Conservation (phyloP, 2,113 vertebrate species). For the Tylochromis polylepis region DNA sequence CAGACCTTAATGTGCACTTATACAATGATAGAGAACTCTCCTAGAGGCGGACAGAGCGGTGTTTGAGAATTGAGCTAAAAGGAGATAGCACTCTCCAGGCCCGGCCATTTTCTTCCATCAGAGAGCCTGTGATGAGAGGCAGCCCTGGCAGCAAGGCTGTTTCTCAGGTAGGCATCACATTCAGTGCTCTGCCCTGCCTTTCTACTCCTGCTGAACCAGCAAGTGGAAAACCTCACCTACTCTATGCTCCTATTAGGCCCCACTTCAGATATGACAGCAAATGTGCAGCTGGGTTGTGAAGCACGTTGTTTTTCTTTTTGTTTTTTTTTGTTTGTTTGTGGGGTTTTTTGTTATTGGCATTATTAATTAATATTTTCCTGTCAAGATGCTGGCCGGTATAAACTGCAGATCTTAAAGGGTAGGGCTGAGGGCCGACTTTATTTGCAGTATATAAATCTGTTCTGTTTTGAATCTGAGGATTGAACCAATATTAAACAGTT, state of each 20-base stretch:
- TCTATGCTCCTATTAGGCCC: constrained; percentile 21
- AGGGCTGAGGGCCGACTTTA: neutral
- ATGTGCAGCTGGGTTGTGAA: neutral
- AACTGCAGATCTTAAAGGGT: constrained; percentile 17
- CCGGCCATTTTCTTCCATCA: constrained; percentile 43
- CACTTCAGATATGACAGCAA: constrained; percentile 29
- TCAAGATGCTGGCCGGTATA: constrained; percentile 6
- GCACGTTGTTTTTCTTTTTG: constrained; percentile 13
- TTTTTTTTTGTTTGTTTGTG: neutral
- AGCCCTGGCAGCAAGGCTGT: constrained; percentile 17
- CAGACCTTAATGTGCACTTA: constrained; percentile 63
- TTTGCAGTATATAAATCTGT: neutral
- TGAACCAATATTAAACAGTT: constrained; percentile 24
- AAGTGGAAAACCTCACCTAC: constrained; percentile 33
- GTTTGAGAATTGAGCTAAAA: constrained; percentile 41
- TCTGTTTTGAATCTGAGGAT: constrained; percentile 36
- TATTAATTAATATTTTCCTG: constrained; percentile 1
- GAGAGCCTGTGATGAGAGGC: constrained; percentile 43
- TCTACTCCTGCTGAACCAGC: constrained; percentile 30
- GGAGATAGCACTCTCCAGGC: constrained; percentile 32
- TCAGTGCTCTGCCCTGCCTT: constrained; percentile 11
- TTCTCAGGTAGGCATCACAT: constrained; percentile 25
- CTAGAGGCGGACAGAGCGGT: constrained; percentile 28
- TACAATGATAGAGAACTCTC: constrained; percentile 52
- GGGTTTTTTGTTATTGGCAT: neutral